Evolutionary conservation across 2,113 vertebrate genomes (phyloP).

Genomic region (Heptranchias perlo): DNA sequence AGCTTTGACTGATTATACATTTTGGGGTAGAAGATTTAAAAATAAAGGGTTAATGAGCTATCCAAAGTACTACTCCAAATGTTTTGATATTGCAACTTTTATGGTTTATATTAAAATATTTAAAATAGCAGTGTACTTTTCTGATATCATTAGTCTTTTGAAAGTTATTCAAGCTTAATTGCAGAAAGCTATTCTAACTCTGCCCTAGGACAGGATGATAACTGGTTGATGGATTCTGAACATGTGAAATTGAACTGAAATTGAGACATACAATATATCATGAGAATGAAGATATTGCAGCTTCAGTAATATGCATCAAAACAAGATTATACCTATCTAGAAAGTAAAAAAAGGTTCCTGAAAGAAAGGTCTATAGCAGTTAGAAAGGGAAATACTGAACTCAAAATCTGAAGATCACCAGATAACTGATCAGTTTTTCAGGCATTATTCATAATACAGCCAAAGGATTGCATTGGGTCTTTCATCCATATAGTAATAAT

Average conservation of each 20-base stretch:
- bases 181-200: not conserved
- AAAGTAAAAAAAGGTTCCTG: not conserved
- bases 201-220: not conserved
- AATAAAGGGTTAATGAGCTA: not conserved
- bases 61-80: not conserved
- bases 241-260: not conserved
- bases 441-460: slow-evolving; percentile 1
- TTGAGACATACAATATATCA: no score
- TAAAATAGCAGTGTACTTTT: not conserved
- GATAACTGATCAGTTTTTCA: not conserved
- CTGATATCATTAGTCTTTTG: not conserved
- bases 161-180: not conserved
- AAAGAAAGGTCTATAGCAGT: not conserved
- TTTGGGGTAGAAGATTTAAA: not conserved
- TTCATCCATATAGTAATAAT: not conserved
- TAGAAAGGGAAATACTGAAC: not conserved
- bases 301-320: not conserved
- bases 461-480: not conserved
- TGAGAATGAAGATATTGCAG: not conserved
- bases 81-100: not conserved
- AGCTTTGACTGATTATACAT: not conserved
- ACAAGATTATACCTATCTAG: not conserved
- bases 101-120: not conserved
- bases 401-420: slow-evolving; percentile 18
- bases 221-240: not conserved